Evolutionary conservation across 2,797 vertebrate species (phyloP), one percentile per base, ranked within the genome.

Genomic region (Chelonia mydas): DNA sequence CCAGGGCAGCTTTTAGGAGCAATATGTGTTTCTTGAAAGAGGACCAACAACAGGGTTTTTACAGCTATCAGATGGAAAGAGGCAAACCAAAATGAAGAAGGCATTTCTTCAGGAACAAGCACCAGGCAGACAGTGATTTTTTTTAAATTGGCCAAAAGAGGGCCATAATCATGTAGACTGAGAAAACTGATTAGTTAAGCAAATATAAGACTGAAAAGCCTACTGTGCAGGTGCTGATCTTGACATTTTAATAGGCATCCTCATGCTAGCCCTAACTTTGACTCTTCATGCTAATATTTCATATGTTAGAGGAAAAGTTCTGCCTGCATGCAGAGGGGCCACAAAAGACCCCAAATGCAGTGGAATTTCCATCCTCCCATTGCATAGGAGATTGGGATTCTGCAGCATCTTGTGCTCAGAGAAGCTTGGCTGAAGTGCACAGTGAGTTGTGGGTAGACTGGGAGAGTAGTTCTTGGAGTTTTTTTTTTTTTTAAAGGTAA

Each of bases 51-150:
- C 4, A 15, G 0, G 7, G 2, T 82, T 91, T 86, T 5, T 45
- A 85, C 53, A 74, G 65, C 5, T 59, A 61, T 1, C n/a, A 4
- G 1, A 0, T 28, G 17, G 16, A 82, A 91, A 86, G 13, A 84
- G 65, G 55, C 88, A 78, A 25, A 13, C 23, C 47, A 61, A 84
- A 90, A 93, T 13, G 19, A 76, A 84, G 92, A 91, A 6, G n/a
- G 45, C 21, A 13, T 23, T 83, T 84, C 21, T 84, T 85, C 12
- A 31, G 85, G 65, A 87, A 74, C 57, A 41, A 77, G 74, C 47
- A 77, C 13, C 45, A 23, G 2, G 0, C 7, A 86, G 81, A 17
- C 12, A 65, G 1, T 54, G 50, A 4, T 80, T 61, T 72, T 47
- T 84, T 33, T 50, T 33, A 13, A 84, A 1, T 1, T 6, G n/a